Base-by-base conservation (phyloP, 2,888 invertebrate genomes). In the Perdita meconis region DNA sequence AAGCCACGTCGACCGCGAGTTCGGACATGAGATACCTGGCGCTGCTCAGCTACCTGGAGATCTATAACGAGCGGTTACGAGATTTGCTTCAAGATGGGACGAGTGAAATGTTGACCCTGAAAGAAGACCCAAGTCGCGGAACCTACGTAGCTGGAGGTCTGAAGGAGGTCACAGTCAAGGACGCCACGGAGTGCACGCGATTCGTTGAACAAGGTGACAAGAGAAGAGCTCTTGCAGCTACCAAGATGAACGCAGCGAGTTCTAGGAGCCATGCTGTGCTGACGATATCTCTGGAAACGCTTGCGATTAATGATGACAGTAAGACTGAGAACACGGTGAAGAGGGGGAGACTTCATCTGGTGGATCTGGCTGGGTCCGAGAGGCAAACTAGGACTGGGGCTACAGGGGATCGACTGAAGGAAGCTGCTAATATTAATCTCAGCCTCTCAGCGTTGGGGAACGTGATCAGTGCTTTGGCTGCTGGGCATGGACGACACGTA, bases 261-360 rank as follows among this genome's bases (percentile, higher is more conserved):
- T 97, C 97, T 0, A 93, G 98, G 66, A 97, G 97, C 63, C 98
- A 98, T 91, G 97, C 97, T 16, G 97, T 98, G 78, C 97, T 98
- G 90, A 97, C 96, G 1, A 95, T 98, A 53, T 95, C 95, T 77
- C 93, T 98, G 40, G 98, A 98, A 91, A 97, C 97, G 92, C 95
- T 97, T 88, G 94, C 95, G 2, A 93, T 93, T 19, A 92, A 93
- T 59, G 89, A 90, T 5, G 87, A 89, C 13, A 90, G 88, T 19
- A 89, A 74, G n/a, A 86, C 86, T 67, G 87, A 53, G 86, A 89
- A 26, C 91, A 93, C 51, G 93, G 94, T 75, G 95, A 96, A 44
- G 89, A 95, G 79, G 93, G 95, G 87, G 96, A 96, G 97, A 92
- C 93, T 98, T 16, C 97, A 97, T 90, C 93, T 98, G 66, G 98